Percentiles rank a stretch among this genome's conserved stretches.
These are phyloP conservation scores for Talpa occidentalis DNA, from an alignment of 2,113 vertebrate genomes.

Conservation along the genomic window DNA sequence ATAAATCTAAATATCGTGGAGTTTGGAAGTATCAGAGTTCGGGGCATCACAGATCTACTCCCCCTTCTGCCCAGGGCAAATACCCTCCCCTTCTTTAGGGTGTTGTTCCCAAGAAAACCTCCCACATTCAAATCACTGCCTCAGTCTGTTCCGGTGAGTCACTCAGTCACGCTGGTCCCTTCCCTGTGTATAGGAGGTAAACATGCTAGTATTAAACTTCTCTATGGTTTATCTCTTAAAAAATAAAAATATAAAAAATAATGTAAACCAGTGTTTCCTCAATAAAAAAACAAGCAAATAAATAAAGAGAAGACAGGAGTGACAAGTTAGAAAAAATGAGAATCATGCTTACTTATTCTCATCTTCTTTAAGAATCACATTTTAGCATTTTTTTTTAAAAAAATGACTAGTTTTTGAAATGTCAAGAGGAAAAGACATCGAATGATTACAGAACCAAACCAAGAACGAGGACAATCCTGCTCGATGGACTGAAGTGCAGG, in stretches of 20 bases:
- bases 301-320: not conserved
- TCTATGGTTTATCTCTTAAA: too few species aligned
- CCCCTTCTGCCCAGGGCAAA: not conserved
- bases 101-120: not conserved
- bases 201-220: too few species aligned
- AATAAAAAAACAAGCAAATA: not conserved
- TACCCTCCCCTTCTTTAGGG: not conserved
- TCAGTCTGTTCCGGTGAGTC: not conserved
- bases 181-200: too few species aligned
- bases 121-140: not conserved
- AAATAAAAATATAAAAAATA: too few species aligned
- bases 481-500: too few species aligned
- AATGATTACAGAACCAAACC: not conserved
- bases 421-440: not conserved
- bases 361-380: not conserved
- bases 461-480: too few species aligned
- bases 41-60: not conserved
- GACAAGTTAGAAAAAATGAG: not conserved
- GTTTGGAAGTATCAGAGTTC: not conserved
- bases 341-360: not conserved
- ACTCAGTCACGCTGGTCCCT: too few species aligned
- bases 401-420: not conserved
- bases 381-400: not conserved
- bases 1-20: not conserved
- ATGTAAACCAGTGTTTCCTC: too few species aligned